Evolutionary conservation across 2,797 vertebrate species (phyloP).

Genomic region (Pseudochirops corinnae): DNA sequence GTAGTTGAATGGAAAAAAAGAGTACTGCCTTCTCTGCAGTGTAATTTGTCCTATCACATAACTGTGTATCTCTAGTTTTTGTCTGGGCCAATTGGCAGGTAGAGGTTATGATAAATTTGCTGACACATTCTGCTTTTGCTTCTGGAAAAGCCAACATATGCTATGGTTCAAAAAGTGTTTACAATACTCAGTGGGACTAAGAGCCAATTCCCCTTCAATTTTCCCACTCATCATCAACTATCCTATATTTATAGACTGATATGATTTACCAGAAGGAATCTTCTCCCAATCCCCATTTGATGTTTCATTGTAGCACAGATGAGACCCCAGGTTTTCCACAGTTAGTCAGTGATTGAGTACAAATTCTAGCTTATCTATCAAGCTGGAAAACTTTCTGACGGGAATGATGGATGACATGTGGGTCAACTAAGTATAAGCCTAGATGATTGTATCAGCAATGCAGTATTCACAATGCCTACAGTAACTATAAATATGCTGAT

Average conservation of each 20-base stretch:
- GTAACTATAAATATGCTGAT: no score
- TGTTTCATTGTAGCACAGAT: neutral
- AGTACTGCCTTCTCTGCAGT: conserved; percentile 8
- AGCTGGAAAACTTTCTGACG: neutral
- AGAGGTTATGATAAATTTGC: conserved; percentile 51
- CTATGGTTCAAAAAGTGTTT: conserved; percentile 38
- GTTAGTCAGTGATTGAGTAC: neutral
- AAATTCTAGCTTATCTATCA: neutral
- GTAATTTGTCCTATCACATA: conserved; percentile 15
- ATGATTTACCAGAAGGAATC: neutral
- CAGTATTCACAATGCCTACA: no score
- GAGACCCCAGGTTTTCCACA: neutral
- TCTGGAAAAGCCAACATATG: conserved; percentile 45
- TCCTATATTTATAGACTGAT: conserved; percentile 12
- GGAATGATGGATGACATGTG: neutral
- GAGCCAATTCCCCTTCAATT: conserved; percentile 30
- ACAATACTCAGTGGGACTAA: conserved; percentile 20
- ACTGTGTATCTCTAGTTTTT: neutral
- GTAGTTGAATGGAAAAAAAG: conserved; percentile 32
- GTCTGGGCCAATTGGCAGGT: conserved; percentile 30
- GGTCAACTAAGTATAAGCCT: neutral
- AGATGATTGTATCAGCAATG: no score
- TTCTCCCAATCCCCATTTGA: neutral
- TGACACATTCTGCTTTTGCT: conserved; percentile 34
- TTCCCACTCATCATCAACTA: conserved; percentile 18